Evolutionary conservation across 53 echinoderm and acorn worm species (phyloP), one percentile per base, ranked within the genome.

Genomic region (Crossaster papposus): DNA sequence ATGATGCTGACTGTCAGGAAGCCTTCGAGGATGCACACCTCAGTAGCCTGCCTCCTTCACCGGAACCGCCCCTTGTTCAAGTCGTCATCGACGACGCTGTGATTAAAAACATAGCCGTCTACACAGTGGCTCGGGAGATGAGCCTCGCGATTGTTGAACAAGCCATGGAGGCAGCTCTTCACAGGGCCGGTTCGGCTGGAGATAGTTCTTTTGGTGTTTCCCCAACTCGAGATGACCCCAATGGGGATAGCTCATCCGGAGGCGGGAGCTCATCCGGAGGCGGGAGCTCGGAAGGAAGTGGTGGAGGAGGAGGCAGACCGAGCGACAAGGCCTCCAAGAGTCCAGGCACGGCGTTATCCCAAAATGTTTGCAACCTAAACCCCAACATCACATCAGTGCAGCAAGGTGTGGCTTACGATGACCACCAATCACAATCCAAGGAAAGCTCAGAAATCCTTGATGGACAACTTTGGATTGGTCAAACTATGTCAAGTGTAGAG

Each of bases 71-170:
- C 30, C 84, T 84, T 22, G 54, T 83, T 63, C 84, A 85, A 13
- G n/a, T 65, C 32, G 72, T 70, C 29, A 31, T 87, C 20, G 88
- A 91, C 29, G 88, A 91, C 63, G 28, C 79, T 18, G 20, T 75
- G 51, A 65, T 91, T 73, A 79, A 91, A 55, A 78, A 54, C 10
- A 31, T 70, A 24, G 94, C 89, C 23, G 79, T 83, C 2, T 78
- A 82, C 34, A 78, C 83, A 29, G 79, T 91, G 10, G 94, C 94
- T 31, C 88, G 91, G 11, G 94, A 93, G 64, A 93, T 93, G 94
- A 91, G 94, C 74, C 34, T 83, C 23, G 82, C 78, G 65, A 93
- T 93, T 70, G 83, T 93, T 18, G 91, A 93, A 58, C 71, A 86
- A 54, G 83, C 90, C 29, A 81, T 93, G 32, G 81, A 90, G 82